These are phyloP conservation scores for Macrostomum lignano DNA, from an alignment of 1,140 invertebrate genomes.

Conservation along the genomic window DNA sequence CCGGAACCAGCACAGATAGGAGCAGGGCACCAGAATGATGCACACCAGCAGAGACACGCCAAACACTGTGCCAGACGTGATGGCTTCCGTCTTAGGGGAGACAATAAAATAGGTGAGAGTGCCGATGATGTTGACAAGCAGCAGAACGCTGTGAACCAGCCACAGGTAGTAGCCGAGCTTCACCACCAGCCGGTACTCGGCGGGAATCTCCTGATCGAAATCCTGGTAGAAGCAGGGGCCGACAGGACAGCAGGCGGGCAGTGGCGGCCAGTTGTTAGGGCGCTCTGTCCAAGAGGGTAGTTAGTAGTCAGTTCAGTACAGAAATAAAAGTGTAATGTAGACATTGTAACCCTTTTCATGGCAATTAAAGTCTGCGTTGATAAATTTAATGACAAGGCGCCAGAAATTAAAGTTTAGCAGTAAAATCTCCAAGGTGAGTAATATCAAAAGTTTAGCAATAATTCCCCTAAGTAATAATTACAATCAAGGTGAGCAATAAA, in stretches of 20 bases:
- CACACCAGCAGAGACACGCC: conserved; percentile 62
- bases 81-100: conserved; percentile 19
- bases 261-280: conserved; percentile 85
- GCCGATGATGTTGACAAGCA: conserved; percentile 10
- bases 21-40: conserved; percentile 68
- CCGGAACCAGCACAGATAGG: conserved; percentile 83
- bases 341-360: too few species aligned
- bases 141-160: conserved; percentile 32
- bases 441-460: too few species aligned
- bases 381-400: too few species aligned
- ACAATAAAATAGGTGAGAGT: conserved; percentile 19
- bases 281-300: conserved; percentile 30
- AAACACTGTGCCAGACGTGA: conserved; percentile 37
- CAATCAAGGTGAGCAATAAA: too few species aligned
- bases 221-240: conserved; percentile 98
- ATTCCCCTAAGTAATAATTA: too few species aligned
- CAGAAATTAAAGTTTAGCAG: too few species aligned
- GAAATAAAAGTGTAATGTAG: neutral
- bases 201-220: conserved; percentile 84
- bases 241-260: conserved; percentile 58
- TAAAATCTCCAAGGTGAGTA: too few species aligned
- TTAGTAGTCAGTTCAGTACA: neutral
- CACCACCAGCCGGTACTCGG: conserved; percentile 81
- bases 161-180: conserved; percentile 75
- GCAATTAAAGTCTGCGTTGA: too few species aligned